These are phyloP conservation scores for Paraplagusia blochii DNA, from an alignment of 2,113 vertebrate genomes.

Conservation along the genomic window DNA sequence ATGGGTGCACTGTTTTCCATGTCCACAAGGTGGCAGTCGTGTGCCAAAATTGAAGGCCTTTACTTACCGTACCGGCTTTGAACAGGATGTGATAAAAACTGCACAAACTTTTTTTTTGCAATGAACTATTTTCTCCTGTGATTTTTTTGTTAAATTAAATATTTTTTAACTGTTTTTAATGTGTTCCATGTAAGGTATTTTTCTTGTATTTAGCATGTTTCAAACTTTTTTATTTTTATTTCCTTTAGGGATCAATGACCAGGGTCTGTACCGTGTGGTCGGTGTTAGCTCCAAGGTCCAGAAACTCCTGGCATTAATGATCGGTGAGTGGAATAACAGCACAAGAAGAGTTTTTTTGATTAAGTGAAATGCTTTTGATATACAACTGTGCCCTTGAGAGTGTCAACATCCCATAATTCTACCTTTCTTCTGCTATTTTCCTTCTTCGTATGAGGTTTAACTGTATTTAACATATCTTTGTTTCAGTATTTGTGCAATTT, in stretches of 20 bases:
- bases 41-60: conserved; percentile 26
- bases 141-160: no score
- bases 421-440: no score
- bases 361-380: neutral
- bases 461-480: no score
- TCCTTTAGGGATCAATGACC: conserved; percentile 95
- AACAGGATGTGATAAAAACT: neutral
- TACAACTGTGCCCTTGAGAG: no score
- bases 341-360: neutral
- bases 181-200: conserved; percentile 1
- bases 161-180: no score
- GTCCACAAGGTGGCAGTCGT: conserved; percentile 68
- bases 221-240: conserved; percentile 7
- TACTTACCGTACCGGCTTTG: conserved; percentile 3
- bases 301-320: conserved; percentile 94
- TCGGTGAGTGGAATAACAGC: conserved; percentile 77
- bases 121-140: no score
- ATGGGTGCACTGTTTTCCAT: conserved; percentile 9
- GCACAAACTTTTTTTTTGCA: neutral
- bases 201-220: neutral
- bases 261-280: conserved; percentile 96
- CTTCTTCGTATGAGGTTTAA: no score
- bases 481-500: no score
- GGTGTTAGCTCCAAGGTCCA: conserved; percentile 98
- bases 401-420: no score